Conservation (phyloP, 2,113 vertebrate genomes). For the Phrynosoma blainvillii region DNA sequence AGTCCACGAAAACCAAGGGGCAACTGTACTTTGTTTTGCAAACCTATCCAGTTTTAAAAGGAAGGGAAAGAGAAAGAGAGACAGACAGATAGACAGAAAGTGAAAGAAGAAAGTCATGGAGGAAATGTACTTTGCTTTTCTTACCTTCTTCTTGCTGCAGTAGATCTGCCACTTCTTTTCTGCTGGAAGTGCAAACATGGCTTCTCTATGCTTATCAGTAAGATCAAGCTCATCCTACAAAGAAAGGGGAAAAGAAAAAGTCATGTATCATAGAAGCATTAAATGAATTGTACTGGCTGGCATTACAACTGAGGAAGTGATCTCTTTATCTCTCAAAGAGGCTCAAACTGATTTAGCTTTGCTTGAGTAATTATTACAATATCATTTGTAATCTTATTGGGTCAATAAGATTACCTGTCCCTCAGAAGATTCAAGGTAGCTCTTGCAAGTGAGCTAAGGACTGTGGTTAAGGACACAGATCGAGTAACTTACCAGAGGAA, state of each 20-base stretch:
- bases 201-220: constrained; percentile 96
- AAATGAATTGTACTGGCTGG: neutral
- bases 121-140: neutral
- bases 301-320: neutral
- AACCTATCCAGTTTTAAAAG: neutral
- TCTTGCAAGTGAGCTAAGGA: too few relatives aligned
- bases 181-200: constrained; percentile 96
- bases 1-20: too few relatives aligned
- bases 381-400: neutral
- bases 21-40: neutral
- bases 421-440: too few relatives aligned
- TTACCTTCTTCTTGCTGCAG: constrained; percentile 98
- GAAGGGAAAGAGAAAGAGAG: neutral
- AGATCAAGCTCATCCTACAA: constrained; percentile 95
- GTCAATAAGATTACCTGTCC: too few relatives aligned
- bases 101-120: neutral
- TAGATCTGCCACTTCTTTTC: constrained; percentile 99
- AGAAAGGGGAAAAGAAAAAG: neutral
- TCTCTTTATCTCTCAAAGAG: neutral
- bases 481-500: too few relatives aligned
- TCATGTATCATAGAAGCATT: constrained; percentile 27
- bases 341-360: neutral
- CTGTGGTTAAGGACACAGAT: too few relatives aligned
- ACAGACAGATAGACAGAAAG: neutral
- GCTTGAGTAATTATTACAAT: neutral